Base-by-base conservation (phyloP, 2,888 invertebrate genomes). In the Azorinus chamasolen region DNA sequence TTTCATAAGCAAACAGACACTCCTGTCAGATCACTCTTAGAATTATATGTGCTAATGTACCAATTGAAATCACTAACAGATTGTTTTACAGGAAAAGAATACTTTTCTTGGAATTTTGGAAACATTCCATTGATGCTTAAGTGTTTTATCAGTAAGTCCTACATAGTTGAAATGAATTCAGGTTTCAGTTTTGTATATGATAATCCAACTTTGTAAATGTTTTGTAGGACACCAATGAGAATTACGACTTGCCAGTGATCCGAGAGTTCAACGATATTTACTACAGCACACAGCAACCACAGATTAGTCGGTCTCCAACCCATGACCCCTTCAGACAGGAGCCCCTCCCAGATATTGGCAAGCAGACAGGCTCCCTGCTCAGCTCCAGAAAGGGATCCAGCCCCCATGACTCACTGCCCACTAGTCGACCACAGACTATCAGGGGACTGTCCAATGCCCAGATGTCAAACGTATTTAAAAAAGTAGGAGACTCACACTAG, bases 141-240 rank as follows among this genome's bases (percentile, higher is more conserved):
- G n/a, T n/a, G n/a, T n/a, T n/a, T n/a, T n/a, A n/a, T n/a, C n/a
- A n/a, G n/a, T n/a, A n/a, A n/a, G n/a, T n/a, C n/a, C n/a, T n/a
- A n/a, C n/a, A n/a, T n/a, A n/a, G n/a, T n/a, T n/a, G n/a, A n/a
- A n/a, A n/a, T n/a, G n/a, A n/a, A n/a, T n/a, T n/a, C n/a, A n/a
- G n/a, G n/a, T n/a, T n/a, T n/a, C n/a, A n/a, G n/a, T n/a, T n/a
- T n/a, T n/a, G n/a, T n/a, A n/a, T n/a, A n/a, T n/a, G n/a, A n/a
- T n/a, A n/a, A n/a, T n/a, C n/a, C n/a, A n/a, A n/a, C n/a, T n/a
- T n/a, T n/a, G n/a, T n/a, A n/a, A n/a, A n/a, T n/a, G n/a, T 54
- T 25, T 61, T 53, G 8, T 83, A 92, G 92, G 92, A 92, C 63
- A 84, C 89, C 5, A 86, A 88, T 68, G 90, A 90, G 69, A 87